Evolutionary conservation across 2,113 vertebrate species (phyloP), one percentile per base, ranked within the genome.

Genomic region (Genyomyrus donnyi): DNA sequence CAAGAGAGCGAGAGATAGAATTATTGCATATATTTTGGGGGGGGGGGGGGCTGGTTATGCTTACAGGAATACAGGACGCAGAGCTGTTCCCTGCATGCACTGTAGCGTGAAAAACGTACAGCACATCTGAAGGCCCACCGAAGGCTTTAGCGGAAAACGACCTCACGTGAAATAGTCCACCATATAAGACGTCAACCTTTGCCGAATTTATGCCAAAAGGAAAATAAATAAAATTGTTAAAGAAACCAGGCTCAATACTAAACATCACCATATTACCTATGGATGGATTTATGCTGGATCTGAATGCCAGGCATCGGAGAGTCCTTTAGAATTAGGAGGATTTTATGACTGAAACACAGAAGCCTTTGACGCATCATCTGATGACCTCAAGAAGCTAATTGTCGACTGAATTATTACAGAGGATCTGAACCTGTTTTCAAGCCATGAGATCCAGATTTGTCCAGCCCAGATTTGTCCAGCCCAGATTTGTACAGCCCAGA

Each of bases 11-110:
- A 91, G 91, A 95, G 95, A 95, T 95, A 95, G 94, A 91, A 95
- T 95, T 95, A 94, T 95, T 95, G 95, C 95, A 96, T 95, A 96
- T 95, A 95, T 95, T 95, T 93, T 56, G 62, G n/a, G 62, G 62
- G n/a, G 9, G 62, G n/a, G 9, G 15, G 7, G 31, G 62, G 88
- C 88, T 93, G 91, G 91, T 92, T 92, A 91, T 93, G 89, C 92
- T 91, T 91, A 94, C 92, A 94, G 93, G 92, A 88, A 90, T 84
- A 46, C 91, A 88, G 91, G 94, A 93, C 90, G 92, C 89, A 92
- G 94, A 94, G 94, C 94, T 93, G 93, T 91, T 90, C 90, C 91
- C 91, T 87, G 90, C 90, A 88, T 90, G 85, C 56, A 93, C 95
- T 95, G 95, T 94, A 94, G 95, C 94, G 94, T 87, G 90, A 93